Evolutionary conservation across 2,797 vertebrate genomes (phyloP), one percentile per base, ranked within the genome.

Genomic region (Anas acuta): DNA sequence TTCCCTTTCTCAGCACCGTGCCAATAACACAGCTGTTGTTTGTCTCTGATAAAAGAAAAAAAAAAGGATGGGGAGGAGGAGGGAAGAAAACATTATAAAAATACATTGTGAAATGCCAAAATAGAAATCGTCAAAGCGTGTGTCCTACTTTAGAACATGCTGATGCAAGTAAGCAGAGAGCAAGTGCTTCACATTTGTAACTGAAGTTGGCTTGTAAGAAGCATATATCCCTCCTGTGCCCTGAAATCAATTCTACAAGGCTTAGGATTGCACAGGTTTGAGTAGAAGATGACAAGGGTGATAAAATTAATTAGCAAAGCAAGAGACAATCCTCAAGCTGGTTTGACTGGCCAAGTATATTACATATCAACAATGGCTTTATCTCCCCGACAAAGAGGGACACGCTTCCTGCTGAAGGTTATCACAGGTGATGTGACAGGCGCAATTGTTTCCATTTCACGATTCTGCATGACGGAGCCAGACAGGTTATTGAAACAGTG

Each of bases 281-380:
- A 94, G 91, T 1, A 23, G 66, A 76, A 94, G 97, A 96, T 96
- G 95, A 92, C 86, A 94, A 90, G 88, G 57, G 74, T 47, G 95
- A 96, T 95, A 94, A 96, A 96, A 96, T 96, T 96, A 97, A 97
- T 97, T 93, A 96, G 94, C 93, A 90, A 75, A 95, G 84, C 82
- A 33, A 84, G 84, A 56, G 90, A 84, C 92, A 91, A 41, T 64
- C 85, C 67, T 77, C 0, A 18, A 11, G 72, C 89, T 91, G 79
- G 65, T 72, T 43, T 91, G 96, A 41, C 75, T 77, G 90, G 66
- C 66, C 89, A 72, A 2, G 84, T 20, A 20, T 85, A 79, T 92
- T 61, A 6, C 77, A 84, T 93, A 69, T 87, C 93, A 89, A 9
- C 72, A 92, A 71, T 51, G 64, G 91, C 91, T 96, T 90, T 91